These are phyloP conservation scores for Drosophila sproati DNA, from an alignment of 1,140 invertebrate genomes.

Conservation along the genomic window DNA sequence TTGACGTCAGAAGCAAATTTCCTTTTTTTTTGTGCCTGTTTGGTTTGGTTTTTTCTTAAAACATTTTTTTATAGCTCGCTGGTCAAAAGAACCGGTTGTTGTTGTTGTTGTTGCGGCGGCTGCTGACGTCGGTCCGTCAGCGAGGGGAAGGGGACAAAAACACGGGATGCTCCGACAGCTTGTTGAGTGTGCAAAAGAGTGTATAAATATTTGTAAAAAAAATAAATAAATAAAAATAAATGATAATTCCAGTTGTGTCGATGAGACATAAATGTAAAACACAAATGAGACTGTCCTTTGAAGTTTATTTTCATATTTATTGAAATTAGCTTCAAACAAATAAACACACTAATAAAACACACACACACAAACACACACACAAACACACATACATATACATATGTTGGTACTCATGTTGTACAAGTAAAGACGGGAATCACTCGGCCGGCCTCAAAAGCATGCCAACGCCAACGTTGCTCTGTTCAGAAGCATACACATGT, in stretches of 20 bases:
- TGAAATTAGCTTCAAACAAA: conserved; percentile 48
- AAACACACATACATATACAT: conserved; percentile 10
- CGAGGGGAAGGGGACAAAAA: neutral
- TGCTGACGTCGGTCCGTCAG: conserved; percentile 53
- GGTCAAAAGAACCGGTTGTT: conserved; percentile 75
- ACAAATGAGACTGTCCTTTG: conserved; percentile 17
- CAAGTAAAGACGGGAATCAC: conserved; percentile 36
- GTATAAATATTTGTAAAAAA: neutral
- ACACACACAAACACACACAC: conserved; percentile 2
- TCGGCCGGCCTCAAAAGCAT: conserved; percentile 57
- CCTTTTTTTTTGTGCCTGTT: conserved; percentile 40
- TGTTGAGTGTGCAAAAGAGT: neutral
- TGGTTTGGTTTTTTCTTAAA: conserved; percentile 42
- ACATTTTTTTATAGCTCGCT: conserved; percentile 52
- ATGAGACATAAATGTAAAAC: neutral
- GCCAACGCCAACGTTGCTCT: conserved; percentile 45
- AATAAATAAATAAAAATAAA: no score
- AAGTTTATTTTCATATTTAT: conserved; percentile 21
- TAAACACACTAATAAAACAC: conserved; percentile 5
- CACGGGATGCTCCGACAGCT: conserved; percentile 15
- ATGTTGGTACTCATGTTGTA: conserved; percentile 24
- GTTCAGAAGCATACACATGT: conserved; percentile 59
- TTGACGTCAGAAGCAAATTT: conserved; percentile 76
- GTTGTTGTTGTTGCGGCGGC: conserved; percentile 30
- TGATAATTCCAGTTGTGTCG: neutral